A percentile compares a stretch with the other conserved stretches of the same genome.
Conservation (phyloP, 2,113 vertebrate genomes). For the Scopus umbretta region DNA sequence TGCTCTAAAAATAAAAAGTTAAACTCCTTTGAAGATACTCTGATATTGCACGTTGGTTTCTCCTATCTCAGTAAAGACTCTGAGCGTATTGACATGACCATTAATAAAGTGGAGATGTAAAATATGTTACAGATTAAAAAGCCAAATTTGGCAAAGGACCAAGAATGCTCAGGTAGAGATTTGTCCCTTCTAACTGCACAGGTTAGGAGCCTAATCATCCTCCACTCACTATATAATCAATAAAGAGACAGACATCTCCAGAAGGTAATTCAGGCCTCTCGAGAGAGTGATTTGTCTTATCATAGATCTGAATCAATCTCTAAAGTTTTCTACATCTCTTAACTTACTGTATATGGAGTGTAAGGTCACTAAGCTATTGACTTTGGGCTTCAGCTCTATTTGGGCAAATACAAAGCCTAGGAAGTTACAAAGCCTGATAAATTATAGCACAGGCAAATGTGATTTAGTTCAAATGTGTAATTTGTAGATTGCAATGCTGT, state of each 20-base stretch:
- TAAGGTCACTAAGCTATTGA: not conserved
- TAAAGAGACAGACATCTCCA: not conserved
- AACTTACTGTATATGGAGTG: not conserved
- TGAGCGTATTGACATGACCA: not conserved
- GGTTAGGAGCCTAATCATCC: not conserved
- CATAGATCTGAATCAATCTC: not conserved
- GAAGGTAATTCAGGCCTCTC: not conserved
- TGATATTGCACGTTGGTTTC: not conserved
- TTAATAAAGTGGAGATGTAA: not conserved
- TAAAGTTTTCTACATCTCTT: not conserved
- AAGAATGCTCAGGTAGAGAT: not conserved
- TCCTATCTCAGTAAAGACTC: not conserved
- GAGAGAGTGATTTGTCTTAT: not conserved
- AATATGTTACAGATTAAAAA: not conserved
- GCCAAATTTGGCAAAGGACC: not conserved
- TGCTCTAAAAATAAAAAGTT: not conserved
- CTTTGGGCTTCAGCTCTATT: not conserved
- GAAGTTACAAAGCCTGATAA: not conserved
- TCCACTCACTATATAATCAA: not conserved
- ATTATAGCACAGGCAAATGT: not conserved
- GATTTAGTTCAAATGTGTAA: not conserved
- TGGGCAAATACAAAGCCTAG: not conserved
- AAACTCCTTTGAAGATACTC: not conserved
- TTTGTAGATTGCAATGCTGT: not conserved
- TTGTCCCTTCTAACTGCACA: not conserved